phyloP scores from a whole-genome alignment of 2,888 invertebrate species.

The Linyphia triangularis region DNA sequence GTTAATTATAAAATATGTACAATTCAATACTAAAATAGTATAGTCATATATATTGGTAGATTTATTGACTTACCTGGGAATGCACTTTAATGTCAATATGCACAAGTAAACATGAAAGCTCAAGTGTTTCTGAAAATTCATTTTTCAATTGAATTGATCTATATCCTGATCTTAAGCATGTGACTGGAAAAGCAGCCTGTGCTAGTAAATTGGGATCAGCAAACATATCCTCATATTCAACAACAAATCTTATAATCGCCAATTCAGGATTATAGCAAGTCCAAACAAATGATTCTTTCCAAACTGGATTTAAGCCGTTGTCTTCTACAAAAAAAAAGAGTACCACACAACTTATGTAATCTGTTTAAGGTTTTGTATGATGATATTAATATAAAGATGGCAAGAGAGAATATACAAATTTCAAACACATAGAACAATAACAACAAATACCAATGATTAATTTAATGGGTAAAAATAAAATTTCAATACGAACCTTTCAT shows the following conservation, averaged over 20 bases:
- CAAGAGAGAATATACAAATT: no score
- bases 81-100: slow-evolving; percentile 84
- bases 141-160: slow-evolving; percentile 94
- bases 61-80: slow-evolving; percentile 24
- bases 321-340: slow-evolving; percentile 84
- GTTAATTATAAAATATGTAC: background rate
- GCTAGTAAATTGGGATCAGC: slow-evolving; percentile 98
- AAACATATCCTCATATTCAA: slow-evolving; percentile 98
- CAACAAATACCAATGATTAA: no score
- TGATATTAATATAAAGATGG: background rate
- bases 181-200: slow-evolving; percentile 94
- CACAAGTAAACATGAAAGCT: slow-evolving; percentile 92
- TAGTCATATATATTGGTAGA: background rate
- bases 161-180: slow-evolving; percentile 84
- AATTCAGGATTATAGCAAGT: slow-evolving; percentile 89
- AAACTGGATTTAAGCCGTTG: slow-evolving; percentile 95
- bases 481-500: no score
- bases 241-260: slow-evolving; percentile 89
- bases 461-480: no score
- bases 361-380: background rate
- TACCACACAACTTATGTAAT: no score
- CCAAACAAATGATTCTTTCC: slow-evolving; percentile 93
- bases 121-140: slow-evolving; percentile 93
- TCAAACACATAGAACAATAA: no score
- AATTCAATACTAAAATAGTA: background rate